phyloP scores from a whole-genome alignment of 2,113 vertebrate species.

The Gymnogyps californianus region DNA sequence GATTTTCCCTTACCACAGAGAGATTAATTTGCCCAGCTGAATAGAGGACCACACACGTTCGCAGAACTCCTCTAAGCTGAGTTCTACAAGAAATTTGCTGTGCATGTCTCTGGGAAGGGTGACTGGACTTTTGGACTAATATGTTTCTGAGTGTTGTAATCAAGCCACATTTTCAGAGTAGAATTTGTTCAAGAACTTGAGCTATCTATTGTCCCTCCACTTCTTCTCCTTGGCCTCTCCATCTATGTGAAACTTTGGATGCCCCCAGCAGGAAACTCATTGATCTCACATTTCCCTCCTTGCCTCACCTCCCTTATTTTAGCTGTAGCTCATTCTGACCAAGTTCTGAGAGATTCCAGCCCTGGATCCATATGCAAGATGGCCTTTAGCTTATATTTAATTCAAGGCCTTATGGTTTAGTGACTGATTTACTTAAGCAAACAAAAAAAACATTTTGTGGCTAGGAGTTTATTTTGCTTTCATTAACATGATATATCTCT shows the following conservation, averaged over 20 bases:
- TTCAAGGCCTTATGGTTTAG: background rate
- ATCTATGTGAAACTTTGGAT: background rate
- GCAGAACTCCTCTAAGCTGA: background rate
- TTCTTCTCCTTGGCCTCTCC: background rate
- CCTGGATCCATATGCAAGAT: background rate
- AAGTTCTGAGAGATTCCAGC: background rate
- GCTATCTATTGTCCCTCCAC: background rate
- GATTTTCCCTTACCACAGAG: slow-evolving; percentile 28
- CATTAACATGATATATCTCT: background rate
- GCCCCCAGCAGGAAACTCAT: background rate
- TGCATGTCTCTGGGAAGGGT: background rate
- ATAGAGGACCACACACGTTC: slow-evolving; percentile 28
- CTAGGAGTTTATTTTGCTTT: background rate
- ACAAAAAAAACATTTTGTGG: background rate
- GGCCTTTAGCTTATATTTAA: background rate
- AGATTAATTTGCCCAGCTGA: slow-evolving; percentile 58
- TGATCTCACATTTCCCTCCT: background rate
- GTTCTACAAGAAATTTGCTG: background rate
- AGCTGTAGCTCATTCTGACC: background rate
- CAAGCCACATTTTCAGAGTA: background rate
- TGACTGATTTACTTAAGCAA: background rate
- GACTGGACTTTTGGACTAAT: background rate
- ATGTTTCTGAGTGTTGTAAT: background rate
- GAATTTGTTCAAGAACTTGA: background rate
- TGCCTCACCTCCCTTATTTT: background rate